Percentiles rank a stretch among this genome's conserved stretches.
These are phyloP conservation scores for Malurus melanocephalus DNA, from an alignment of 2,113 vertebrate genomes.

Conservation along the genomic window DNA sequence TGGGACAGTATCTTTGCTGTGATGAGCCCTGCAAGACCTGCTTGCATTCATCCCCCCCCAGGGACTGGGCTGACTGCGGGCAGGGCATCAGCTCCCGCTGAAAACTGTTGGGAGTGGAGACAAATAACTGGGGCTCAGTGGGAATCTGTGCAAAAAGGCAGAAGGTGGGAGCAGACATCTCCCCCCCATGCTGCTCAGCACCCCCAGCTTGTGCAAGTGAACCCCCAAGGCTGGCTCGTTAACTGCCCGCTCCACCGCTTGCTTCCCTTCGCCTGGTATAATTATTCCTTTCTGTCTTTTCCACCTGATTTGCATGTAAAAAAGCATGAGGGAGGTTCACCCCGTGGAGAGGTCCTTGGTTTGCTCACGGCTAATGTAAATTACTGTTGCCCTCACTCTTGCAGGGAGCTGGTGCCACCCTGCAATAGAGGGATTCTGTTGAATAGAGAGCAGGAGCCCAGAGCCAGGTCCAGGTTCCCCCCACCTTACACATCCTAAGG, in stretches of 20 bases:
- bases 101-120: background rate
- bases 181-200: background rate
- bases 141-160: background rate
- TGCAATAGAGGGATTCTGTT: background rate
- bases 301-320: background rate
- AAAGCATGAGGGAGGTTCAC: background rate
- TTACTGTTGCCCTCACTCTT: background rate
- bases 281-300: background rate
- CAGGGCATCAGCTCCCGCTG: background rate
- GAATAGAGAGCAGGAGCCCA: background rate
- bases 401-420: background rate
- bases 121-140: background rate
- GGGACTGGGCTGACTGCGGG: accelerated
- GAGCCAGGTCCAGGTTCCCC: background rate
- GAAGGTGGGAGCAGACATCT: background rate
- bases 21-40: background rate
- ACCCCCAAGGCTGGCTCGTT: accelerated
- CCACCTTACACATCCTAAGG: background rate
- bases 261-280: background rate
- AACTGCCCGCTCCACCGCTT: background rate
- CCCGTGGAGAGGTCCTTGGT: background rate
- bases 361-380: background rate
- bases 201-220: background rate
- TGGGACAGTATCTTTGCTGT: background rate
- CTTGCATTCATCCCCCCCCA: background rate